Conservation (phyloP, 1,140 invertebrate genomes). For the Sycophila sp. region DNA sequence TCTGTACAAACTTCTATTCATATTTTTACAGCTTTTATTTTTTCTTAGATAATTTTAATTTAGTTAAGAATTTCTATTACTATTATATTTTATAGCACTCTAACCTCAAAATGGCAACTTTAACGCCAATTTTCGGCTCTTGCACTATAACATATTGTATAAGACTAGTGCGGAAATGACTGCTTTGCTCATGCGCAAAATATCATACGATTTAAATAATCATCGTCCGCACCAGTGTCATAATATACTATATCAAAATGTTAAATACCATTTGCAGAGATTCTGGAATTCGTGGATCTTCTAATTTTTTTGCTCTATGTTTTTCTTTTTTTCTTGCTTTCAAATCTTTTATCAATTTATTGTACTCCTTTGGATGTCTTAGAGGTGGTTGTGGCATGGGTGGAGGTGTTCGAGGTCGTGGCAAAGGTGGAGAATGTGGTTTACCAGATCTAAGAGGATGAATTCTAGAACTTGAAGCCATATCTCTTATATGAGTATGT, state of each 20-base stretch:
- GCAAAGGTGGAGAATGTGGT: slow-evolving; percentile 56
- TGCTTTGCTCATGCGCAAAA: too few species aligned
- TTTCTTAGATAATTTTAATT: neutral
- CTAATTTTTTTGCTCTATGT: slow-evolving; percentile 55
- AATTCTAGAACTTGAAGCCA: slow-evolving; percentile 53
- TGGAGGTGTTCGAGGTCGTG: slow-evolving; percentile 65
- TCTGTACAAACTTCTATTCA: too few species aligned
- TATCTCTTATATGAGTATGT: slow-evolving; percentile 50
- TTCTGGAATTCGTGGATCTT: slow-evolving; percentile 61
- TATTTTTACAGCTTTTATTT: too few species aligned
- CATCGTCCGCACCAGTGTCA: too few species aligned
- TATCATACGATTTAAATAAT: too few species aligned
- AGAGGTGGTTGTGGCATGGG: slow-evolving; percentile 58
- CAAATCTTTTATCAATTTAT: slow-evolving; percentile 54
- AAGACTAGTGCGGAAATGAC: too few species aligned
- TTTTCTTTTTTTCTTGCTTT: slow-evolving; percentile 60
- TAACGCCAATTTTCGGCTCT: too few species aligned
- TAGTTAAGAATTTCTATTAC: too few species aligned
- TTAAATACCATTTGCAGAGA: slow-evolving; percentile 60
- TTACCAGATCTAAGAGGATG: slow-evolving; percentile 48
- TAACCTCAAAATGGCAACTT: too few species aligned
- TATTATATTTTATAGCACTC: too few species aligned
- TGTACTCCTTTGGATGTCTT: slow-evolving; percentile 59
- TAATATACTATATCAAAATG: slow-evolving; percentile 24
- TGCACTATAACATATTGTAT: too few species aligned